A percentile compares a stretch with the other conserved stretches of the same genome.
phyloP scores from a whole-genome alignment of 2,888 invertebrate genomes.

The Notodonta ziczac region DNA sequence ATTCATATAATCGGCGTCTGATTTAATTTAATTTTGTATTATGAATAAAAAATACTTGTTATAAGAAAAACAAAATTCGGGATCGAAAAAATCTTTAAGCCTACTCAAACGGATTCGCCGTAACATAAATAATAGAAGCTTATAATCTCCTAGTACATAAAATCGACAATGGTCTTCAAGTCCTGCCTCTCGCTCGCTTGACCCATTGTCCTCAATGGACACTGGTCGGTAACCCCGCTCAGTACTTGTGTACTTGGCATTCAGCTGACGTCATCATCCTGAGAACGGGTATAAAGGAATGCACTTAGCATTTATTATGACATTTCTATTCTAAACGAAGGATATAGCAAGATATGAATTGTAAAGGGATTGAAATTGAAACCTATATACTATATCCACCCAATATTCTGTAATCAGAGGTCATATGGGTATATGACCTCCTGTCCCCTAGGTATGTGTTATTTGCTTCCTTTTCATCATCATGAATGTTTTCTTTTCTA shows the following conservation, averaged over 20 bases:
- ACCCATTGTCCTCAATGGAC: background rate
- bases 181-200: background rate
- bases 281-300: constrained; percentile 14
- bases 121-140: background rate
- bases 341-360: background rate
- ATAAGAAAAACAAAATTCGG: no score
- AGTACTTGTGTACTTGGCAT: background rate
- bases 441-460: no score
- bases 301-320: constrained; percentile 17
- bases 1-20: no score
- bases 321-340: constrained; percentile 14
- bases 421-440: no score
- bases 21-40: no score
- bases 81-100: background rate
- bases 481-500: no score
- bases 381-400: background rate
- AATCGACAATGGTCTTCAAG: background rate
- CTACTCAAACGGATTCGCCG: background rate
- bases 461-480: no score
- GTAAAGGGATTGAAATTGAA: background rate
- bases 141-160: background rate
- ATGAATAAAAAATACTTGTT: no score
- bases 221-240: background rate
- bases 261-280: constrained; percentile 12
- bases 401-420: no score